Percentiles rank a stretch among this genome's conserved stretches.
phyloP scores from a whole-genome alignment of 2,113 vertebrate species.

The Lamprologus sp. region DNA sequence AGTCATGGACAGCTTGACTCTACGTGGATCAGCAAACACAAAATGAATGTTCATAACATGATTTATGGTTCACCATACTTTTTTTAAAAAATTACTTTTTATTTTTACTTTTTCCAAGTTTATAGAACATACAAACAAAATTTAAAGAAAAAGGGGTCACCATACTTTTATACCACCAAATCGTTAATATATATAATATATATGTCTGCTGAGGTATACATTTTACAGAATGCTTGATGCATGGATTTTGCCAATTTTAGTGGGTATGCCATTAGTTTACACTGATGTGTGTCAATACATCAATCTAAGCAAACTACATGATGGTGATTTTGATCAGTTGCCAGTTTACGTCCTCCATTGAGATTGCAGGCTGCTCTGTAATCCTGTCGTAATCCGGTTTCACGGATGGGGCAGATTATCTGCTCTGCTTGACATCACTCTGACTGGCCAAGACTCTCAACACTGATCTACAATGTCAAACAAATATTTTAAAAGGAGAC shows the following conservation, averaged over 20 bases:
- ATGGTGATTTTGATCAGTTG: not conserved
- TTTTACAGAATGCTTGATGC: not conserved
- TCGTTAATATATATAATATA: not conserved
- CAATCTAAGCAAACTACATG: not conserved
- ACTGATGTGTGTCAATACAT: not conserved
- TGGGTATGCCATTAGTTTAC: not conserved
- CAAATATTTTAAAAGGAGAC: not conserved
- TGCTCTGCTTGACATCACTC: constrained; percentile 20
- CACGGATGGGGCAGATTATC: constrained; percentile 44
- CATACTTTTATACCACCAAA: not conserved
- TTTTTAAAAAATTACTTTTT: not conserved
- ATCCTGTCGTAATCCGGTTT: constrained; percentile 59
- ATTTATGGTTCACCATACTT: not conserved
- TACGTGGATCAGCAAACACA: not conserved
- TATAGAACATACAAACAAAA: not conserved
- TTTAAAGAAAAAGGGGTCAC: not conserved
- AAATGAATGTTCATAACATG: accelerated
- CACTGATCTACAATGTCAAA: not conserved
- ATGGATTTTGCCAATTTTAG: too few relatives aligned
- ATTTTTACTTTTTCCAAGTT: not conserved
- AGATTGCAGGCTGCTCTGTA: constrained; percentile 24
- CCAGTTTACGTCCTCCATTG: not conserved
- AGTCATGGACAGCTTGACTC: not conserved
- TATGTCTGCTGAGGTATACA: not conserved
- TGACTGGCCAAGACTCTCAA: constrained; percentile 31